Base-by-base conservation (phyloP, 2,797 vertebrate species). In the Cryptoblepharus egeriae region DNA sequence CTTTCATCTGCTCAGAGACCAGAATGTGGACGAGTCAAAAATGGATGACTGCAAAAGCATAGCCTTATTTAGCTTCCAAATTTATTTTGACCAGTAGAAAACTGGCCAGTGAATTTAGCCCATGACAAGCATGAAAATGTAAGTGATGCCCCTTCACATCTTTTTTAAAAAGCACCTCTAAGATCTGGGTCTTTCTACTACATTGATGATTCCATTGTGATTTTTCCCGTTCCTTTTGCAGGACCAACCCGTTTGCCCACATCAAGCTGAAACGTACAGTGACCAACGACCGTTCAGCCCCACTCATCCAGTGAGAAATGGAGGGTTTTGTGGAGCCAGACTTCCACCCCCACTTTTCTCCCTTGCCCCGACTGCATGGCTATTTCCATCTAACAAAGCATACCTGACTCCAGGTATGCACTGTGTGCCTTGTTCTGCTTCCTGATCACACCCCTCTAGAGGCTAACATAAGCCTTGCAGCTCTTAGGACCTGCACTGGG, bases 201-300 rank as follows among this genome's bases (percentile, higher is more conserved):
- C 2, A 13, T 18, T 71, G 28, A 71, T 20, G 11, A 30, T 55
- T 20, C 32, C 37, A 6, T 58, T 45, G 28, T 28, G 3, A 6
- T 37, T 67, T 52, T 26, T 37, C 15, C 37, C 30, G 77, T 58
- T 61, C 18, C 35, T 42, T 39, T 20, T 64, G 6, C 90, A 97
- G 97, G 94, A 88, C 86, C 67, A 97, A 97, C 88, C 97, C 97
- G 1, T 97, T 97, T 68, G 96, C 97, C 32, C 97, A 97, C 69
- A 82, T 97, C 64, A 95, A 96, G 45, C 96, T 97, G 90, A 96
- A 96, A 94, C 96, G 94, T 92, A 97, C 97, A 0, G 95, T 97
- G 88, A 97, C 97, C 85, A 97, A 97, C 13, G 97, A 97, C 87
- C 96, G 97, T 80, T 97, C 97, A 0, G 97, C 97, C 64, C 97